Conservation (phyloP, 2,113 vertebrate species). For the Tetrax tetrax region DNA sequence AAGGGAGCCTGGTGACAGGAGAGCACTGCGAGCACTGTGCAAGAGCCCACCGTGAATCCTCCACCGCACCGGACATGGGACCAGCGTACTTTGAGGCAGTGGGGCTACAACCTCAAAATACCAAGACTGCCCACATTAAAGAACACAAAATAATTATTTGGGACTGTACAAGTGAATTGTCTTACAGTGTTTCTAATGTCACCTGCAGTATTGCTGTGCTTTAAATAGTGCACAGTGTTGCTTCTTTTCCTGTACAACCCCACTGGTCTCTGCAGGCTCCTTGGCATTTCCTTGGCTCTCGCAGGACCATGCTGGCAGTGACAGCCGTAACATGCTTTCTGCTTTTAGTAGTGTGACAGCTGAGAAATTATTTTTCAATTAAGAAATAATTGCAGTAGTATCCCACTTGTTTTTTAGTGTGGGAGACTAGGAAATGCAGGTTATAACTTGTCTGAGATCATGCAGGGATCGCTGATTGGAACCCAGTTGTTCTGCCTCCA, state of each 20-base stretch:
- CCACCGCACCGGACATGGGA: rapidly evolving
- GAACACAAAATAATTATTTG: not conserved
- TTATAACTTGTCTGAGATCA: slow-evolving; percentile 40
- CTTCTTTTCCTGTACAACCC: not conserved
- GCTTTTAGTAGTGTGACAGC: not conserved
- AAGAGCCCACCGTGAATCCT: rapidly evolving
- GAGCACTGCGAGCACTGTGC: not conserved
- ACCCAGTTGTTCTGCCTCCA: slow-evolving; percentile 23
- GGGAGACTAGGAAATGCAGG: slow-evolving; percentile 41
- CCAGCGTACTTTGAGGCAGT: not conserved
- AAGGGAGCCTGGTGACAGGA: not conserved
- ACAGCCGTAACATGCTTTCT: not conserved
- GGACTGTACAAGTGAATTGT: not conserved
- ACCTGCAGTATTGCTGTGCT: not conserved
- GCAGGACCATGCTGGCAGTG: not conserved
- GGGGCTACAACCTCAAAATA: not conserved
- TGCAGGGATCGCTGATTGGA: slow-evolving; percentile 4
- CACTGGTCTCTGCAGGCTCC: not conserved
- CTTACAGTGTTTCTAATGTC: not conserved
- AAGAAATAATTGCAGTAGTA: not conserved
- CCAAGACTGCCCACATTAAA: not conserved
- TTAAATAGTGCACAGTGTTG: not conserved
- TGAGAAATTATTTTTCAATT: slow-evolving; percentile 40
- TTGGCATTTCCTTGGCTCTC: not conserved
- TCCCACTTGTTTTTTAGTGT: slow-evolving; percentile 20